phyloP scores from a whole-genome alignment of 2,888 invertebrate species.

The Drosophila leonis region DNA sequence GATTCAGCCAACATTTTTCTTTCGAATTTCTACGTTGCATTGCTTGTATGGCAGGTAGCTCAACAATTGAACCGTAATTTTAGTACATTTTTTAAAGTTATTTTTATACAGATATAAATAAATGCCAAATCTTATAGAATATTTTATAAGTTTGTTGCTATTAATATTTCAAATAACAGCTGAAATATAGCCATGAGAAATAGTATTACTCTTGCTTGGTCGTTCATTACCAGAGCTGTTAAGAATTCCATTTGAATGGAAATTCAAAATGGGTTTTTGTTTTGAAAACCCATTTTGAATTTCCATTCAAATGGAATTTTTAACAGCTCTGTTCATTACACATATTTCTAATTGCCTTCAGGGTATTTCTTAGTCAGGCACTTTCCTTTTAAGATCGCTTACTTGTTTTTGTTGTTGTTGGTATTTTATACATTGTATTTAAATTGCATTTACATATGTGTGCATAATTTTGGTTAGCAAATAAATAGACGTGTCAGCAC shows the following conservation, averaged over 20 bases:
- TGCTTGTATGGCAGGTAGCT: not conserved
- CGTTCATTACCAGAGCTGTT: too few species aligned
- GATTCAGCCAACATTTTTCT: too few species aligned
- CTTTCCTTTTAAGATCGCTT: not conserved
- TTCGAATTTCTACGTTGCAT: too few species aligned
- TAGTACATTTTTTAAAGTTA: not conserved
- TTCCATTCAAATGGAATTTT: too few species aligned
- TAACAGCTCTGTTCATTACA: too few species aligned
- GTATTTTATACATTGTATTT: constrained; percentile 6
- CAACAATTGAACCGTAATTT: not conserved
- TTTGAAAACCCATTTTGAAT: not conserved
- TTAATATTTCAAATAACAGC: not conserved
- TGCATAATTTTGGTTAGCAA: constrained; percentile 12
- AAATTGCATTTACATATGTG: constrained; percentile 29
- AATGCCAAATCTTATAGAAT: not conserved
- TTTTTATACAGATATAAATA: not conserved
- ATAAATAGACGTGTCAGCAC: constrained; percentile 28
- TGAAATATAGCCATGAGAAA: not conserved
- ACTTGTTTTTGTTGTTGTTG: not conserved
- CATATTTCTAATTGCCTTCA: too few species aligned
- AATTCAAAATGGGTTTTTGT: too few species aligned
- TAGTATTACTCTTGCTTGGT: not conserved
- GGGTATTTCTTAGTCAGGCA: not conserved
- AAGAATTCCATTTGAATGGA: too few species aligned
- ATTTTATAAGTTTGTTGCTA: not conserved